Base-by-base conservation (phyloP, 2,797 vertebrate species). In the Hoplostethus mediterraneus region DNA sequence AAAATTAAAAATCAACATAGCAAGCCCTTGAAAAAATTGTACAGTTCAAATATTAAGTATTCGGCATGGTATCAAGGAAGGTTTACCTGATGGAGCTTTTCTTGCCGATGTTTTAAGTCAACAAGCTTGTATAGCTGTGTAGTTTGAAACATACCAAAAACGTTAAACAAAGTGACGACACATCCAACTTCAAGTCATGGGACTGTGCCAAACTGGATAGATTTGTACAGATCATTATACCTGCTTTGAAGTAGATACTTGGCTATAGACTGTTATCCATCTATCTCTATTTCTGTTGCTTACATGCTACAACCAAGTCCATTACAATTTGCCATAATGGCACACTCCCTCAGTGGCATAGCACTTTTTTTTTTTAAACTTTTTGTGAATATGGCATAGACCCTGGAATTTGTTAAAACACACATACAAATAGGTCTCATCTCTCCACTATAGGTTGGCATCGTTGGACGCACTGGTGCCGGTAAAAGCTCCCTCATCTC, bases 401-500 rank as follows among this genome's bases (percentile, higher is more conserved):
- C 28, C 7, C 6, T 71, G 38, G 28, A 63, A 6, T 45, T 73
- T 67, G 2, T 53, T 64, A 31, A 33, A 30, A 38, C 8, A 44
- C 44, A 30, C 57, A 7, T 65, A 36, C 68, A 49, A 55, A 31
- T 21, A 57, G 16, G 42, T 79, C 57, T 55, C 33, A n/a, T 81
- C 31, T 77, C 64, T 79, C 38, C 11, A 8, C 25, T 70, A 28
- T 17, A 99, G 98, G 94, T 99, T 83, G 97, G 98, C 85, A 97
- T 99, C 79, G 97, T 99, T 73, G 97, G 98, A 87, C 94, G 97
- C 89, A 99, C 98, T 0, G 97, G 97, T 73, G 97, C 97, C 80
- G 97, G 97, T 61, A 99, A 99, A 69, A 98, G 97, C 90, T 98
- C 97, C 76, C 92, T 99, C 87, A 96, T 98, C 83, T 95, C 97